These are phyloP conservation scores for Drosophila persimilis DNA, from an alignment of 1,140 invertebrate genomes.

Conservation along the genomic window DNA sequence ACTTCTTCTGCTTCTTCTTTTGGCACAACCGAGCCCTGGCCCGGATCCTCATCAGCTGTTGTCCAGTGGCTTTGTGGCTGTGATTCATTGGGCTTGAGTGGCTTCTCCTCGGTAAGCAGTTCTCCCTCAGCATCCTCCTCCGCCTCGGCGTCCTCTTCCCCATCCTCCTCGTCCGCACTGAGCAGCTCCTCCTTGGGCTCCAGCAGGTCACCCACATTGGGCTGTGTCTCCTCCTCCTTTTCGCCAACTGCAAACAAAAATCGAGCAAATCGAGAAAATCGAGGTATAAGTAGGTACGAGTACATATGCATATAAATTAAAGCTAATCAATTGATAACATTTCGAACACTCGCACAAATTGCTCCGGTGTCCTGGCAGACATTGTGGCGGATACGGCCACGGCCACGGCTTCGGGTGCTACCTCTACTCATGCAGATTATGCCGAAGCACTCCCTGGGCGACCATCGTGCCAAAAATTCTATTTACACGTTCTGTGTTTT, in stretches of 20 bases:
- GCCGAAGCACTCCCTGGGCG: slow-evolving; percentile 81
- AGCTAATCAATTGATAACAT: slow-evolving; percentile 54
- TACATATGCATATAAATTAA: slow-evolving; percentile 15
- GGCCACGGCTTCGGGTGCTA: slow-evolving; percentile 38
- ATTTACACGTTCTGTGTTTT: slow-evolving; percentile 83
- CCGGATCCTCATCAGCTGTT: slow-evolving; percentile 59
- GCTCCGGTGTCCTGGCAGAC: slow-evolving; percentile 26
- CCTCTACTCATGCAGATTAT: slow-evolving; percentile 76
- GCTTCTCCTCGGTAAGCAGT: slow-evolving; percentile 12
- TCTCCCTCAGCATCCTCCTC: slow-evolving; percentile 33
- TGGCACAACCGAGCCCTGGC: slow-evolving; percentile 26
- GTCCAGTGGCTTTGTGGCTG: slow-evolving; percentile 51
- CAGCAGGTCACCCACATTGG: slow-evolving; percentile 50
- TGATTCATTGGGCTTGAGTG: slow-evolving; percentile 66
- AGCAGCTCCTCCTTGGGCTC: slow-evolving; percentile 78
- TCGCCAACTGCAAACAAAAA: slow-evolving; percentile 66
- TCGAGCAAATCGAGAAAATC: background rate
- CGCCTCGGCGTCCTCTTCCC: slow-evolving; percentile 35
- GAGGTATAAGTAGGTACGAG: too few species aligned
- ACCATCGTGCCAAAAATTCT: slow-evolving; percentile 82
- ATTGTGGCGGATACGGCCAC: slow-evolving; percentile 16
- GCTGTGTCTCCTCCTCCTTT: slow-evolving; percentile 61
- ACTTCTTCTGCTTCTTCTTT: slow-evolving; percentile 67
- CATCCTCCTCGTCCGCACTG: slow-evolving; percentile 63
- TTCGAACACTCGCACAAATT: slow-evolving; percentile 56